phyloP scores from a whole-genome alignment of 2,113 vertebrate species.

The mouse (Mus musculus) region GRCm39 chr11:30059501-30060000 shows the following conservation, averaged over 20 bases:
- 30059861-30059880: conserved; percentile 90
- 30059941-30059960: conserved; percentile 96
- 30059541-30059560: background rate
- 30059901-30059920: conserved; percentile 89
- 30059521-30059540: background rate
- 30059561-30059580: background rate
- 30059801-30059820: too few species aligned
- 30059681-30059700: too few species aligned
- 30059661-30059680: background rate
- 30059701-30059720: too few species aligned
- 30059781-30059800: too few species aligned
- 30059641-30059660: background rate
- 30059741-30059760: too few species aligned
- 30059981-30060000: conserved; percentile 73
- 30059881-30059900: conserved; percentile 87
- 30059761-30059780: too few species aligned
- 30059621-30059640: background rate
- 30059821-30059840: too few species aligned
- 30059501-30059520: too few species aligned
- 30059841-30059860: accelerated
- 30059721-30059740: too few species aligned
- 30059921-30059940: conserved; percentile 92
- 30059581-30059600: background rate
- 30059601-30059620: background rate
- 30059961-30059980: conserved; percentile 97